Base-by-base conservation (phyloP, 1,140 invertebrate species). In the Atta cephalotes region DNA sequence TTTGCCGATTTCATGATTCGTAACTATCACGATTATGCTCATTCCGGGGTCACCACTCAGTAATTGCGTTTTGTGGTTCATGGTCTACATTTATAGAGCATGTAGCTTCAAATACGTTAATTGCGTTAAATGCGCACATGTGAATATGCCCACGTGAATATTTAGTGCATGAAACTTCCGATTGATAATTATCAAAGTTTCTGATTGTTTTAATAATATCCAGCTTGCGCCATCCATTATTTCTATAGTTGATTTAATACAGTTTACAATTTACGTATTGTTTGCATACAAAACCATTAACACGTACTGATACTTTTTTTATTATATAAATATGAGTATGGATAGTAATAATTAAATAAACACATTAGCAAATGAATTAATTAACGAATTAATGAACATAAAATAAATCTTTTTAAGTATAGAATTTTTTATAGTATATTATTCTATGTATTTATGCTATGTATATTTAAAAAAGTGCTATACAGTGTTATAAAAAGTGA, bases 1-100 rank as follows among this genome's bases (percentile, higher is more conserved):
- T 81, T 81, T 58, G 16, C 9, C 35, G 16, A 45, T 58, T 45
- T 14, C 16, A 58, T 16, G 18, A 58, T 45, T 71, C 45, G 35
- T 71, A 71, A 81, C 21, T 81, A 45, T 35, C 53, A 25, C 35
- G 35, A 71, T 81, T 81, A 81, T 71, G 79, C 60, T 58, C 60
- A 63, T 62, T 58, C 5, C 31, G 5, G 16, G 51, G 31, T 70
- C 16, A 70, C 71, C 53, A 81, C 16, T 21, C 49, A 45, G 35
- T 81, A 71, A 71, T 81, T 71, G 66, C 79, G 16, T 81, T 71
- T 81, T 71, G 66, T 58, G 79, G 53, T 71, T 45, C 35, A 53
- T 49, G 35, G 6, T 71, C 78, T 81, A 71, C 49, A 71, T 81
- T 60, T 81, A 56, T 53, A 21, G 18, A 58, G 21, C 49, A 51